Evolutionary conservation across 1,140 invertebrate species (phyloP), one percentile per base, ranked within the genome.

Genomic region (Branchinecta lynchi): DNA sequence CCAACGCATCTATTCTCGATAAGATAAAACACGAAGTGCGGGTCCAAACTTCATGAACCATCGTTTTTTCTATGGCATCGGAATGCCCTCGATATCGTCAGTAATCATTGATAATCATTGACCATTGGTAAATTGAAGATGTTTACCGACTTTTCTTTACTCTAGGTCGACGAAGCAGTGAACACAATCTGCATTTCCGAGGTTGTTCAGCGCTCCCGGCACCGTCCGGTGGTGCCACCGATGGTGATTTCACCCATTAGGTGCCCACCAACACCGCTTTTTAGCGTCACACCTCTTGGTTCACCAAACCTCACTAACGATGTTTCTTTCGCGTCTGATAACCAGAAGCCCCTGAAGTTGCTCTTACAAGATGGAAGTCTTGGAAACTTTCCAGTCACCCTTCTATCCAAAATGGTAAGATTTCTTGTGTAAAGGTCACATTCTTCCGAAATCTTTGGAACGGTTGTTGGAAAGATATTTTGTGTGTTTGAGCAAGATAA

Each of bases 141-240:
- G 44, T 67, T 21, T 21, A 45, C 10, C 69, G 73, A 7, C 70
- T 65, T 65, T 69, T 73, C 70, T 71, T 44, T 70, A 72, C 76
- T 75, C 12, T 74, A 85, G 78, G 93, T 92, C 20, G 92, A 93
- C 79, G 93, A 96, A 74, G 85, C 87, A 60, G 87, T 90, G 45
- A 93, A 96, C 78, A 95, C 92, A 45, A 88, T 97, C 76, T 88
- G 89, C 67, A 81, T 96, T 44, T 86, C 88, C 45, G 90, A 87
- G 70, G 92, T 95, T 77, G 86, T 89, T 69, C 84, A 88, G 73
- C 89, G 89, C 77, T 89, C 89, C 73, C 83, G 90, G 72, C 87
- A 89, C 8, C 81, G 86, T 32, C 73, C 75, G 67, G 81, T 84
- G 75, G 81, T 85, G 51, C 80, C 84, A 66, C 78, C 80, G 70